Percentiles rank a stretch among this genome's conserved stretches.
Evolutionary conservation across 2,797 vertebrate genomes (phyloP).

Genomic region (Melanotaenia pygmaea): DNA sequence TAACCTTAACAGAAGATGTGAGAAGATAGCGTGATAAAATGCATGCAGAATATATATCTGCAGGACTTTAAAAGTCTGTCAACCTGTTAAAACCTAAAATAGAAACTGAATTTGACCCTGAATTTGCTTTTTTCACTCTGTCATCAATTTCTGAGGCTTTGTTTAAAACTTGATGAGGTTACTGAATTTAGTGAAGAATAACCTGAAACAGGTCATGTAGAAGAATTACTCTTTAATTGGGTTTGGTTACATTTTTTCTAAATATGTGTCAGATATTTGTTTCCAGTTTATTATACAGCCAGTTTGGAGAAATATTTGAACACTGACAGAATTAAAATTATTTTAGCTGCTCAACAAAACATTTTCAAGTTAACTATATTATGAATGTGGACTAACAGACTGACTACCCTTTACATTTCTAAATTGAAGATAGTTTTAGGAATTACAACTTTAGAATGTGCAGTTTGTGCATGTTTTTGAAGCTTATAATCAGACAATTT

Average conservation of each 20-base stretch:
- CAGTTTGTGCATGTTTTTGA: too few species aligned
- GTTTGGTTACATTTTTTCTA: not conserved
- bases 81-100: conserved; percentile 10
- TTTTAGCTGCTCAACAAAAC: not conserved
- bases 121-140: not conserved
- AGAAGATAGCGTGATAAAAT: conserved; percentile 1
- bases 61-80: conserved; percentile 6
- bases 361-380: too few species aligned
- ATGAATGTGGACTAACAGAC: too few species aligned
- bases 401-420: too few species aligned
- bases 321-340: not conserved
- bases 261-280: not conserved
- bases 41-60: not conserved
- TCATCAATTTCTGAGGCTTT: conserved; percentile 19
- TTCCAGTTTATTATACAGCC: too few species aligned
- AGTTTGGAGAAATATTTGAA: not conserved
- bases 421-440: too few species aligned
- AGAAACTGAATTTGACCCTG: conserved; percentile 6
- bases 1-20: conserved; percentile 16
- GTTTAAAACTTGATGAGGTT: conserved; percentile 21
- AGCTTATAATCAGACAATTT: not conserved
- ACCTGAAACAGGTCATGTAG: not conserved
- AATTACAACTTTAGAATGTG: not conserved
- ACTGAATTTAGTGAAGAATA: conserved; percentile 1
- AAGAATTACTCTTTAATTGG: not conserved